Evolutionary conservation across 2,113 vertebrate species (phyloP).

Genomic region (Pachyramphus minor): DNA sequence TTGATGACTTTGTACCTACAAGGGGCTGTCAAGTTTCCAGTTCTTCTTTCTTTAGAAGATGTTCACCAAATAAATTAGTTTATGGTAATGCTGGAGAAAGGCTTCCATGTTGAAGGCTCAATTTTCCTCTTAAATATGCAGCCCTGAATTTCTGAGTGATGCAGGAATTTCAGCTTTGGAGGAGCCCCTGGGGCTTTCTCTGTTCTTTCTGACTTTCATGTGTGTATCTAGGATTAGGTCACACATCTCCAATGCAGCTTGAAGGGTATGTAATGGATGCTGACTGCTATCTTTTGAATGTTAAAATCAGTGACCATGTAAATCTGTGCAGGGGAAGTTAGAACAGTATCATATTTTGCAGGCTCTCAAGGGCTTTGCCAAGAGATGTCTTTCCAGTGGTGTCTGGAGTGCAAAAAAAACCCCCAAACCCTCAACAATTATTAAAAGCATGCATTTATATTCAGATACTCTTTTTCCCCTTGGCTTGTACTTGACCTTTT

Average conservation of each 20-base stretch:
- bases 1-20: neutral
- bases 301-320: conserved; percentile 59
- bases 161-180: conserved; percentile 16
- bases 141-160: conserved; percentile 4
- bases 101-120: neutral
- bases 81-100: conserved; percentile 10
- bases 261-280: conserved; percentile 54
- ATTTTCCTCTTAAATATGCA: conserved; percentile 1
- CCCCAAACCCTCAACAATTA: neutral
- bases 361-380: conserved; percentile 26
- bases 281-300: conserved; percentile 62
- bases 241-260: conserved; percentile 53
- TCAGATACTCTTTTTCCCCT: neutral
- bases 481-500: conserved; percentile 28
- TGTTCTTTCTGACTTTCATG: conserved; percentile 58
- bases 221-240: conserved; percentile 50
- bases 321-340: neutral
- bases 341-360: conserved; percentile 30
- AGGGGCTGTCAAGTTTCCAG: neutral
- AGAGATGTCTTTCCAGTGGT: neutral
- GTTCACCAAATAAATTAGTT: conserved; percentile 16
- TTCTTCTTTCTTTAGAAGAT: neutral
- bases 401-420: neutral
- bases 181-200: conserved; percentile 32
- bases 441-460: conserved; percentile 32